Percentiles rank a stretch among this genome's conserved stretches.
phyloP scores from a whole-genome alignment of 2,113 vertebrate species.

The Podarcis raffonei region DNA sequence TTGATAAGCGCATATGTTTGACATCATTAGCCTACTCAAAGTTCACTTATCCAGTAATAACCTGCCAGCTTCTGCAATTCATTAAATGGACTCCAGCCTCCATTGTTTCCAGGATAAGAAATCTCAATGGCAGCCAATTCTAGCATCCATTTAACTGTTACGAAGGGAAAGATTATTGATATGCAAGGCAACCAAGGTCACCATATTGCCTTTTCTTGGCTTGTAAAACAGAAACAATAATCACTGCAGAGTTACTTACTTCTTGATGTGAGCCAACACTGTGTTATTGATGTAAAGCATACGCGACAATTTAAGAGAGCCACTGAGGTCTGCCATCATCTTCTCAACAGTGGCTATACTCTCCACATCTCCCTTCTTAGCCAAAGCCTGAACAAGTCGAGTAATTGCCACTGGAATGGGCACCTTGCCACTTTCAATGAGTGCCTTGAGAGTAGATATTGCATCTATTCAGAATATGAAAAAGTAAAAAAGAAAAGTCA shows the following conservation, averaged over 20 bases:
- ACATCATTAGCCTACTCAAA: constrained; percentile 17
- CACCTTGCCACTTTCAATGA: constrained; percentile 68
- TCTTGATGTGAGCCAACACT: constrained; percentile 83
- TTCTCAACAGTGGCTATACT: constrained; percentile 78
- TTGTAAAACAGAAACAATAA: background rate
- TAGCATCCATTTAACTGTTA: background rate
- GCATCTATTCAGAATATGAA: constrained; percentile 75
- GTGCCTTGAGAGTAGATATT: constrained; percentile 69
- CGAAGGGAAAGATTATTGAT: background rate
- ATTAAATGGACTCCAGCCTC: background rate
- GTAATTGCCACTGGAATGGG: constrained; percentile 73
- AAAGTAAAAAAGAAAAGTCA: constrained; percentile 24
- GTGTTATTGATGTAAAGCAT: constrained; percentile 87
- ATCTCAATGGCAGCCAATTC: constrained; percentile 5
- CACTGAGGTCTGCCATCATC: constrained; percentile 61
- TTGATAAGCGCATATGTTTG: background rate
- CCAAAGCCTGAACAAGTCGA: constrained; percentile 78
- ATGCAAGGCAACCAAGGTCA: background rate
- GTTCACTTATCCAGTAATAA: constrained; percentile 28
- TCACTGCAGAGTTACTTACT: constrained; percentile 76
- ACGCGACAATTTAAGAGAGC: constrained; percentile 66
- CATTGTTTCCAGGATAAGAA: constrained; percentile 20
- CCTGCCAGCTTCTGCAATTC: background rate
- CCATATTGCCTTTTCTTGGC: background rate
- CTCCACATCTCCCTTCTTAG: constrained; percentile 75